These are phyloP conservation scores for Rapana venosa DNA, from an alignment of 2,888 invertebrate genomes.

Conservation along the genomic window DNA sequence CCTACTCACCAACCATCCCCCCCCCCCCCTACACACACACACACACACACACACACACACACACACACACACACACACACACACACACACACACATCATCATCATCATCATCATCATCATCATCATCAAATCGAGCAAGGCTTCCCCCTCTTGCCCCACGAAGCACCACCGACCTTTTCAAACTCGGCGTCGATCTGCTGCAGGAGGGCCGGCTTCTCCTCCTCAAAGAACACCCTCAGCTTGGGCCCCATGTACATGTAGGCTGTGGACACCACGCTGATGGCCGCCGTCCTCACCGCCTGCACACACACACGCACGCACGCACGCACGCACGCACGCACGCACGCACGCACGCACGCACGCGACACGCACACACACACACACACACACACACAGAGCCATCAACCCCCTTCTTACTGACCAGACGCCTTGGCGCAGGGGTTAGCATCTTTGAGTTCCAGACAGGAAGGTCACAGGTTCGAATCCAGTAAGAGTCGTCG, in stretches of 20 bases:
- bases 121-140: not conserved
- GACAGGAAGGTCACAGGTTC: no score
- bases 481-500: no score
- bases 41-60: not conserved
- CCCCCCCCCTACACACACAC: no score
- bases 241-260: constrained; percentile 87
- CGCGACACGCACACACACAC: no score
- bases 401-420: no score
- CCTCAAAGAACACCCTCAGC: constrained; percentile 83
- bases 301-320: constrained; percentile 84
- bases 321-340: constrained; percentile 1
- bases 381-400: no score
- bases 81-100: not conserved
- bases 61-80: not conserved
- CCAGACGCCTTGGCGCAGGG: no score
- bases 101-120: no score
- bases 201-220: constrained; percentile 89
- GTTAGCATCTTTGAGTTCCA: no score
- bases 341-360: constrained; percentile 84
- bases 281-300: constrained; percentile 88
- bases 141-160: not conserved
- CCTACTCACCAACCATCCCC: no score
- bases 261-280: constrained; percentile 87
- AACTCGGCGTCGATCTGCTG: constrained; percentile 92
- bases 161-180: constrained; percentile 82